Evolutionary conservation across 2,888 invertebrate genomes (phyloP).

Genomic region (Metalampra italica): DNA sequence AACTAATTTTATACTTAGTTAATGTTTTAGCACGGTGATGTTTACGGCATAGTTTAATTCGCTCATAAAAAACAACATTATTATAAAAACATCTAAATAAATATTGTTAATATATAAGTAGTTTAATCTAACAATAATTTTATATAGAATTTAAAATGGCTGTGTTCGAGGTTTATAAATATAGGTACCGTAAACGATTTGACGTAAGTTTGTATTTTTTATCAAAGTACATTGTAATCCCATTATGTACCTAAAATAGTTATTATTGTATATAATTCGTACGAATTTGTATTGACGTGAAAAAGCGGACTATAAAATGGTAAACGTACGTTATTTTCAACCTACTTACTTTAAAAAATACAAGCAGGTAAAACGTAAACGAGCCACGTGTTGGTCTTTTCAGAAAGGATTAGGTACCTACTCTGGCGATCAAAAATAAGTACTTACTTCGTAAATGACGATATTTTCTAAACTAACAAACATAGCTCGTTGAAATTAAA

Average conservation of each 20-base stretch:
- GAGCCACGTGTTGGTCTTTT: too few relatives aligned
- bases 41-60: background rate
- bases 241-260: conserved; percentile 9
- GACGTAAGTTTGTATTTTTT: conserved; percentile 52
- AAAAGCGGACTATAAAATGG: too few relatives aligned
- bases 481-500: too few relatives aligned
- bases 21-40: background rate
- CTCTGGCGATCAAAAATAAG: too few relatives aligned
- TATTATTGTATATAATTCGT: background rate
- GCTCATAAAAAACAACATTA: background rate
- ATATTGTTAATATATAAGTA: background rate
- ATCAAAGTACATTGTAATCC: conserved; percentile 58
- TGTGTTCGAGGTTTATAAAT: conserved; percentile 66
- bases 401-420: too few relatives aligned
- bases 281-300: too few relatives aligned
- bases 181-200: conserved; percentile 42
- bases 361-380: too few relatives aligned
- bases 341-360: too few relatives aligned
- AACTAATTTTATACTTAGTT: background rate
- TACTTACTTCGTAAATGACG: too few relatives aligned
- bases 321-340: too few relatives aligned
- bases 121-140: conserved; percentile 26
- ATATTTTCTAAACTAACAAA: too few relatives aligned
- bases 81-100: background rate
- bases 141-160: conserved; percentile 68